phyloP scores from a whole-genome alignment of 2,113 vertebrate species.

The Anoura caudifer region DNA sequence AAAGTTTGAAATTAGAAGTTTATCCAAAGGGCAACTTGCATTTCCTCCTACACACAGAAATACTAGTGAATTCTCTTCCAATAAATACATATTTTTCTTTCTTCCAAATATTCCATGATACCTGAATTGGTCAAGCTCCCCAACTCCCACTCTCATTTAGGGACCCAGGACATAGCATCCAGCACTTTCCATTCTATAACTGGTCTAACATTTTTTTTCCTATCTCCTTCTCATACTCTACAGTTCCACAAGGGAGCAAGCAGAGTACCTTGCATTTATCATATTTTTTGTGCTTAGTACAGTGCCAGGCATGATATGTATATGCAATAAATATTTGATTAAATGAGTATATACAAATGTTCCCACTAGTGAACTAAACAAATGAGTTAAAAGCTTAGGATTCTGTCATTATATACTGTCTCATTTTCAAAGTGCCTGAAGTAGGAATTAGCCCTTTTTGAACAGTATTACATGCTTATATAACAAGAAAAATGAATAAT shows the following conservation, averaged over 20 bases:
- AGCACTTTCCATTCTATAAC: neutral
- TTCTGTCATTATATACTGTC: neutral
- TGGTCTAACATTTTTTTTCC: neutral
- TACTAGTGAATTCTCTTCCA: neutral
- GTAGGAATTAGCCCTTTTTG: neutral
- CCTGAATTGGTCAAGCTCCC: neutral
- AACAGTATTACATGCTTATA: neutral
- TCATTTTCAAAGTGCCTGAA: neutral
- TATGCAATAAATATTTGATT: neutral
- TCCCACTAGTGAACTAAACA: neutral
- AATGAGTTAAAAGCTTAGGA: neutral
- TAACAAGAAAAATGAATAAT: neutral
- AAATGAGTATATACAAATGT: neutral
- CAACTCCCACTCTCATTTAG: neutral
- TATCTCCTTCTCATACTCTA: neutral
- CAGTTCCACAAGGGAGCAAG: neutral
- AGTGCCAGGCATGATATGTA: neutral
- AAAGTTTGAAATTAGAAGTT: neutral
- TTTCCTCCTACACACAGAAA: neutral
- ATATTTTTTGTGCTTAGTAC: neutral
- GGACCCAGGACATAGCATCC: neutral
- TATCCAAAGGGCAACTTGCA: neutral
- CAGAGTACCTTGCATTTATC: neutral
- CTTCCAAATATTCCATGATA: neutral
- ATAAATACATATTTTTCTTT: neutral